These are phyloP conservation scores for Polymixis lichenea DNA, from an alignment of 2,888 invertebrate species.

Conservation along the genomic window DNA sequence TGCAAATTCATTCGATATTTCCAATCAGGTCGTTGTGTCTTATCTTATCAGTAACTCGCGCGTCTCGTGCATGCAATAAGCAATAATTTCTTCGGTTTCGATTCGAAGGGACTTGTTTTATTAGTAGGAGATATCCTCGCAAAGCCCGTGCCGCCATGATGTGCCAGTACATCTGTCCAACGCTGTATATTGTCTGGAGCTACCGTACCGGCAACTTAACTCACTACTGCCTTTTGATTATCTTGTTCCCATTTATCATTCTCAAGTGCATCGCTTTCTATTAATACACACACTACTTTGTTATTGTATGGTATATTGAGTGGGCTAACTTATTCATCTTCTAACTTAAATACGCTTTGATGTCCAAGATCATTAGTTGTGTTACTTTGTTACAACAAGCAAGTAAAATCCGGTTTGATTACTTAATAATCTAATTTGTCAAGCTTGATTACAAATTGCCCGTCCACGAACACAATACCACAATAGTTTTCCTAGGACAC, in stretches of 20 bases:
- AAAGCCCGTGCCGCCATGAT: slow-evolving; percentile 40
- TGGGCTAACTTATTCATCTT: slow-evolving; percentile 45
- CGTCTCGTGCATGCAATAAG: slow-evolving; percentile 34
- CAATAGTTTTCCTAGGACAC: slow-evolving; percentile 74
- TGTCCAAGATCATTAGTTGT: slow-evolving; percentile 55
- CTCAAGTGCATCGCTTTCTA: slow-evolving; percentile 73
- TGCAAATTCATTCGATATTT: slow-evolving; percentile 51
- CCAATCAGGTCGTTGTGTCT: slow-evolving; percentile 52
- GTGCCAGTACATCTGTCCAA: slow-evolving; percentile 56
- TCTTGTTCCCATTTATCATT: slow-evolving; percentile 75
- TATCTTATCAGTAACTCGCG: slow-evolving; percentile 51
- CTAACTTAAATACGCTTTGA: slow-evolving; percentile 50
- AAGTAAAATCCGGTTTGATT: slow-evolving; percentile 64
- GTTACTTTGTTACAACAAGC: slow-evolving; percentile 48
- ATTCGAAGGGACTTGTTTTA: slow-evolving; percentile 26
- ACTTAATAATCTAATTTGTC: slow-evolving; percentile 75
- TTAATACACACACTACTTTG: slow-evolving; percentile 65
- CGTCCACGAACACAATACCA: slow-evolving; percentile 75
- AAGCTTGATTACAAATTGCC: slow-evolving; percentile 76
- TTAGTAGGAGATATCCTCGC: slow-evolving; percentile 31
- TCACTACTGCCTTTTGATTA: slow-evolving; percentile 71
- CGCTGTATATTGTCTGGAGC: slow-evolving; percentile 65
- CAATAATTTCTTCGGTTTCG: slow-evolving; percentile 24
- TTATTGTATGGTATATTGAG: slow-evolving; percentile 58
- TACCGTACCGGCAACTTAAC: slow-evolving; percentile 68